A percentile compares a stretch with the other conserved stretches of the same genome.
These are phyloP conservation scores for Glossosoma conforme DNA, from an alignment of 1,140 invertebrate genomes.

Conservation along the genomic window DNA sequence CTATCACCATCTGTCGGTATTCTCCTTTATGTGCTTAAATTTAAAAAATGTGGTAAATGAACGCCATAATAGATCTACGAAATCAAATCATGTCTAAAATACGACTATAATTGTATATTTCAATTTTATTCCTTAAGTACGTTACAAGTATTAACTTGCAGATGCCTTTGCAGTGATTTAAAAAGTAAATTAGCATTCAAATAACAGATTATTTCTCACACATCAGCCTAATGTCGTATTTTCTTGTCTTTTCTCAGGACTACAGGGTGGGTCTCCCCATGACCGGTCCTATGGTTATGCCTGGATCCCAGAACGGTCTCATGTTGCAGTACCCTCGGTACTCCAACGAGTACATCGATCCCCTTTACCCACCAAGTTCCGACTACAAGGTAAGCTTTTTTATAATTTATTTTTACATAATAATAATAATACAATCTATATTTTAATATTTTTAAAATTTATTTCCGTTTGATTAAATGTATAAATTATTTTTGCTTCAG, in stretches of 20 bases:
- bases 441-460: constrained; percentile 1
- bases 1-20: too few relatives aligned
- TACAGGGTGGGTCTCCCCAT: constrained; percentile 48
- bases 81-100: too few relatives aligned
- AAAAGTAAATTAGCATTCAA: constrained; percentile 2
- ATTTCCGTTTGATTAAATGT: too few relatives aligned
- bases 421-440: not conserved
- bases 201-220: not conserved
- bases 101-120: too few relatives aligned
- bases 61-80: too few relatives aligned
- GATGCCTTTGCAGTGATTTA: too few relatives aligned
- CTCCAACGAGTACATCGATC: constrained; percentile 82
- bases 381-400: constrained; percentile 29
- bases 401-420: not conserved
- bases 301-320: constrained; percentile 52
- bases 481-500: constrained; percentile 8
- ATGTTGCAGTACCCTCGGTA: constrained; percentile 65
- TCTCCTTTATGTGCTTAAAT: too few relatives aligned
- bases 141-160: too few relatives aligned
- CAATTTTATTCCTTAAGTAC: not conserved
- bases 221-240: not conserved
- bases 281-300: constrained; percentile 71
- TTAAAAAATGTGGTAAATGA: too few relatives aligned
- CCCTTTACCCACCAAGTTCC: constrained; percentile 63
- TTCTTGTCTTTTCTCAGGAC: constrained; percentile 12